Conservation (phyloP, 2,113 vertebrate species). For the Vanacampus margaritifer region DNA sequence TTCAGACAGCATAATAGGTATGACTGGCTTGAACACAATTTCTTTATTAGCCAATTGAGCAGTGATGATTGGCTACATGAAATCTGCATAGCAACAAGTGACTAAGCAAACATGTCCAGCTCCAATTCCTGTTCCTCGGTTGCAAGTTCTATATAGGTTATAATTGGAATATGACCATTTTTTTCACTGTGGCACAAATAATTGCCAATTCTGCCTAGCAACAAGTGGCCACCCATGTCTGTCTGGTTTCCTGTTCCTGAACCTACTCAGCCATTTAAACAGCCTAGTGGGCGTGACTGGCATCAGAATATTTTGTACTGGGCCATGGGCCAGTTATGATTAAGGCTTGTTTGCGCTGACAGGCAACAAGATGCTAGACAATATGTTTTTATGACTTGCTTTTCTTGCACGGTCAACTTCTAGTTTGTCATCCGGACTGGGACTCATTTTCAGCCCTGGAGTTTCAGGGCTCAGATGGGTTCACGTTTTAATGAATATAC, state of each 20-base stretch:
- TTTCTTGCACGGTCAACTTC: background rate
- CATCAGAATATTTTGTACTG: background rate
- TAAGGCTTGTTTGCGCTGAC: no score
- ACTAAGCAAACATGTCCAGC: background rate
- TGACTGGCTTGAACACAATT: no score
- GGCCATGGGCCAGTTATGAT: no score
- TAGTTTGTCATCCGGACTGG: no score
- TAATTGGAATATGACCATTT: background rate
- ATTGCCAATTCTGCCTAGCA: background rate
- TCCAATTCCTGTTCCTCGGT: background rate
- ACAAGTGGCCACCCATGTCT: background rate
- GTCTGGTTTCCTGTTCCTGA: no score
- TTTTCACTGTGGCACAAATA: background rate
- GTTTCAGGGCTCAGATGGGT: no score
- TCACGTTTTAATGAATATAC: no score
- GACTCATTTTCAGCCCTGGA: no score
- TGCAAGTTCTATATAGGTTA: no score
- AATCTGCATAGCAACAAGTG: conserved; percentile 1
- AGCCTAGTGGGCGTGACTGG: background rate
- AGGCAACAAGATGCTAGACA: background rate
- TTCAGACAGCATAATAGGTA: no score
- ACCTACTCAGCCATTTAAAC: background rate
- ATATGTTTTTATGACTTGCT: background rate
- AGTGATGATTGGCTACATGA: background rate
- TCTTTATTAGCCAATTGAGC: no score